Base-by-base conservation (phyloP, 2,113 vertebrate genomes). In the Corythoichthys intestinalis region DNA sequence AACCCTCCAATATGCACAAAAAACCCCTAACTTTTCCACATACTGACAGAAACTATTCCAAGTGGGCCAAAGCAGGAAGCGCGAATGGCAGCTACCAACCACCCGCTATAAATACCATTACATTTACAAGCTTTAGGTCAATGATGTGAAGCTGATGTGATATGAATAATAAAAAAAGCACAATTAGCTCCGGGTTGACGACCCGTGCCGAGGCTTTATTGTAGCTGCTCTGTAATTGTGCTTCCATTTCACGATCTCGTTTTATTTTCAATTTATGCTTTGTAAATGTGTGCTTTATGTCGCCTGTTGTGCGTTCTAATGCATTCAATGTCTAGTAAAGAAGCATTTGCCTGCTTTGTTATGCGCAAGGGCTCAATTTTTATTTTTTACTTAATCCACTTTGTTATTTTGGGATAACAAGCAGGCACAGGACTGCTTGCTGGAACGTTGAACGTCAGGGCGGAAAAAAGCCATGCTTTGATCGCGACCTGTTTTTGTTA, bases 351-450 rank as follows among this genome's bases (percentile, higher is more conserved):
- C 47, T 37, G 44, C 41, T 47, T 49, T 15, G 48, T 38, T 48
- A 38, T 48, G 67, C 37, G n/a, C 56, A 37, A 28, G 37, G 9
- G 56, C 28, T 37, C 34, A 10, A n/a, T 61, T 46, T 59, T 39
- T 53, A 28, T 17, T 20, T 59, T 48, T n/a, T 39, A 72, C n/a
- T 13, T 69, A 6, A 74, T 66, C 68, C 46, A 67, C 1, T 57
- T 73, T 67, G 68, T 77, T 56, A 76, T 71, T 79, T 73, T 50
- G 41, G 53, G 46, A 62, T 68, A 58, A 71, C 63, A 39, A 69
- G 53, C 41, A n/a, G 46, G 69, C 49, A 14, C 57, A 57, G 64
- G 79, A 78, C 14, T 44, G 4, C 54, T 49, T 46, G 62, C 20
- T 56, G 63, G 28, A 37, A 73, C 73, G 56, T 38, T 50, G 65